These are phyloP conservation scores for Amazona ochrocephala DNA, from an alignment of 2,797 vertebrate genomes.

Conservation along the genomic window DNA sequence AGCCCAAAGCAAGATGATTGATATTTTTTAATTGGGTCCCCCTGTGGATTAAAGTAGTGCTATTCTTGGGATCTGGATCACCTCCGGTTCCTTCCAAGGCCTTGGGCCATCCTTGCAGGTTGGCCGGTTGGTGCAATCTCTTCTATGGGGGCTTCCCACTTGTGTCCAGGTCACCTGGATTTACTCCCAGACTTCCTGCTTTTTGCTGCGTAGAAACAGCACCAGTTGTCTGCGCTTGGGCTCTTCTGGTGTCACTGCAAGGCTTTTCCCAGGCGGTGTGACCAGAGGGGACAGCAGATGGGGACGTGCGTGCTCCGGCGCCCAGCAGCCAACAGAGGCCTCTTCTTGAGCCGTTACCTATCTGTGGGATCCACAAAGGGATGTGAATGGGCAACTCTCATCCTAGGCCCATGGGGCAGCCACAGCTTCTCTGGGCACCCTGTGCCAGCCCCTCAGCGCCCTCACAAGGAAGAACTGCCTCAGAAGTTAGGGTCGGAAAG, in stretches of 20 bases:
- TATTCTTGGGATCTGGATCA: neutral
- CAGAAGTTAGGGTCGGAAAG: neutral
- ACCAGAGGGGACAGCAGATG: neutral
- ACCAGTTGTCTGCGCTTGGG: neutral
- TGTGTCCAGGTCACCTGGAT: neutral
- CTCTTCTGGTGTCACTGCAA: neutral
- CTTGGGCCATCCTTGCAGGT: neutral
- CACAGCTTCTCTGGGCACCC: neutral
- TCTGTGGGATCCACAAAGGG: neutral
- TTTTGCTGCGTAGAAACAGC: neutral
- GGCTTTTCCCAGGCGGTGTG: neutral
- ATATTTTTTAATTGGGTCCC: conserved; percentile 33
- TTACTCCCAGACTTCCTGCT: neutral
- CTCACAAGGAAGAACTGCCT: neutral
- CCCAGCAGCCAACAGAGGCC: neutral
- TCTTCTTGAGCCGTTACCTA: accelerated
- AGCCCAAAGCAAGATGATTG: neutral
- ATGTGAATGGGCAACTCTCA: neutral
- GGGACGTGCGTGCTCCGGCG: neutral
- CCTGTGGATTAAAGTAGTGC: conserved; percentile 20
- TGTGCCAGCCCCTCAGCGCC: neutral
- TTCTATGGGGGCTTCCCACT: neutral
- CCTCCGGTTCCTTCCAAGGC: neutral
- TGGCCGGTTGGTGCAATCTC: neutral
- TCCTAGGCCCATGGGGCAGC: neutral